phyloP scores from a whole-genome alignment of 2,113 vertebrate species.

The Phrynosoma platyrhinos region DNA sequence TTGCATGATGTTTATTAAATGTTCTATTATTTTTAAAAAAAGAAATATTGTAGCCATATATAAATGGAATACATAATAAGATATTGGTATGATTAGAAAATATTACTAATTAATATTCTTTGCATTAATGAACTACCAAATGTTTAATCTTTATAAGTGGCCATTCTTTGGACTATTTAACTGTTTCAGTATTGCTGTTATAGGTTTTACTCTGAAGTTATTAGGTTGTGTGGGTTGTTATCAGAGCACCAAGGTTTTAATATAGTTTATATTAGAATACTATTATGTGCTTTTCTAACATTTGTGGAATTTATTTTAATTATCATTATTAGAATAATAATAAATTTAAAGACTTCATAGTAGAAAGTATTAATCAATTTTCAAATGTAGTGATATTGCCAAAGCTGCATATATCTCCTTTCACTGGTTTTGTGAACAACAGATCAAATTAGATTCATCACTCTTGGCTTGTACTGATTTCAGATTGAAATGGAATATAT shows the following conservation, averaged over 20 bases:
- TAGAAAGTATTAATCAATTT: conserved; percentile 68
- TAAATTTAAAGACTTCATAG: conserved; percentile 46
- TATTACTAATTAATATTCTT: conserved; percentile 34
- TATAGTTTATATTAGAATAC: conserved; percentile 46
- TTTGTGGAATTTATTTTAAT: conserved; percentile 45
- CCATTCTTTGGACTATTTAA: background rate
- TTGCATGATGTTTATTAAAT: too few species aligned
- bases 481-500: conserved; percentile 84
- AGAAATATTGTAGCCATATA: background rate
- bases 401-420: conserved; percentile 67
- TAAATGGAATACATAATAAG: background rate
- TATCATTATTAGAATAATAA: too few species aligned
- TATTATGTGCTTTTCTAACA: conserved; percentile 37
- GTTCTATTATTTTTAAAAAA: too few species aligned
- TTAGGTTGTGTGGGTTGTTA: conserved; percentile 52
- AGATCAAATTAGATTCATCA: conserved; percentile 82
- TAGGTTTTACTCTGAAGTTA: conserved; percentile 48
- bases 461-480: conserved; percentile 81
- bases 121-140: conserved; percentile 21
- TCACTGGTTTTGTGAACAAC: conserved; percentile 76
- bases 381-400: conserved; percentile 64
- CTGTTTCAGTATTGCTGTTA: conserved; percentile 21
- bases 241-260: conserved; percentile 41
- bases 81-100: conserved; percentile 45
- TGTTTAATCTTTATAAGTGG: background rate